phyloP scores from a whole-genome alignment of 2,113 vertebrate genomes.

The Chitala chitala region DNA sequence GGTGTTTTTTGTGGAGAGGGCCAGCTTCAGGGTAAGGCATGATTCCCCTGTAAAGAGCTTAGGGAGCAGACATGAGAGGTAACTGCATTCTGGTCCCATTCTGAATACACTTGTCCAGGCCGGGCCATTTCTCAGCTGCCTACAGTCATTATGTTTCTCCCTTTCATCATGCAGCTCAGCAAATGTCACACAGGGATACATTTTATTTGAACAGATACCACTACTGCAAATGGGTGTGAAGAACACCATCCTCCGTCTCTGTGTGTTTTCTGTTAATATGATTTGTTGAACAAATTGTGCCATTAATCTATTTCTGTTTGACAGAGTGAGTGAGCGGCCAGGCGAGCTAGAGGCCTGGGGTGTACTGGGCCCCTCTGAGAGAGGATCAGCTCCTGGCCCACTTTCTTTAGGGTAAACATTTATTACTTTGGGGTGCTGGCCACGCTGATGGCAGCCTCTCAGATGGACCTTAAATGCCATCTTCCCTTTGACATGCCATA shows the following conservation, averaged over 20 bases:
- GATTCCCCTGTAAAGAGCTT: conserved; percentile 64
- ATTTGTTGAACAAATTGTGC: conserved; percentile 84
- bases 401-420: conserved; percentile 86
- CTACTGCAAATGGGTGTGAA: conserved; percentile 74
- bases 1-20: conserved; percentile 17
- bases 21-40: conserved; percentile 61
- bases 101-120: conserved; percentile 61
- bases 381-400: conserved; percentile 74
- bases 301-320: conserved; percentile 86
- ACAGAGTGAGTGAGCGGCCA: conserved; percentile 66
- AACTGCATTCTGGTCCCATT: conserved; percentile 75
- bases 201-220: conserved; percentile 86
- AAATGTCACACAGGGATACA: conserved; percentile 89
- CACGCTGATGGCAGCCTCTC: conserved; percentile 75
- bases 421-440: conserved; percentile 83
- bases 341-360: conserved; percentile 73
- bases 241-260: conserved; percentile 67
- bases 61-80: conserved; percentile 64
- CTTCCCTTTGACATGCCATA: conserved; percentile 76
- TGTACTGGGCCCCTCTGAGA: conserved; percentile 72
- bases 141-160: conserved; percentile 79
- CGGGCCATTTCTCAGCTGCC: conserved; percentile 68
- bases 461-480: conserved; percentile 81
- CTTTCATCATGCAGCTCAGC: conserved; percentile 76
- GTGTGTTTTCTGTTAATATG: conserved; percentile 49